Conservation (phyloP, 2,797 vertebrate species). For the Sebastes iracundus region DNA sequence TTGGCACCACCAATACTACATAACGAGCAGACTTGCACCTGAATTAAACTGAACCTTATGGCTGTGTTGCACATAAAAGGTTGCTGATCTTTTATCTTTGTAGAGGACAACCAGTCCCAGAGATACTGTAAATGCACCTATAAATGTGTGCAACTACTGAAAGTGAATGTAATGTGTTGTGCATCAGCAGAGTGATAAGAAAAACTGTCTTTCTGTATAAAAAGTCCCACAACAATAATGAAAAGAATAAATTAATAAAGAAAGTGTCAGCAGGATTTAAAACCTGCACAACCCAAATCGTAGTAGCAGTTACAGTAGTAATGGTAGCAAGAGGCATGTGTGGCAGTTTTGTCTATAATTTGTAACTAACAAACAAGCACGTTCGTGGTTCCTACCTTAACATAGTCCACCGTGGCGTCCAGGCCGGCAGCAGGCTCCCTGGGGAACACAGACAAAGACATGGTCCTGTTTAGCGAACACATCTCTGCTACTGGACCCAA, state of each 20-base stretch:
- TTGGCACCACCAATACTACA: neutral
- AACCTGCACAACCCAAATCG: neutral
- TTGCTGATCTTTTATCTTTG: neutral
- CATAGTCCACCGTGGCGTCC: constrained; percentile 74
- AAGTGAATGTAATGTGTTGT: neutral
- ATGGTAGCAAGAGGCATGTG: neutral
- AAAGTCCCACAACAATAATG: neutral
- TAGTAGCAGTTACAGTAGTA: neutral
- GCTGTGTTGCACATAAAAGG: neutral
- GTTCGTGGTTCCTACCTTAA: constrained; percentile 68
- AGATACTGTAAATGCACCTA: neutral
- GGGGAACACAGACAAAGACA: constrained; percentile 80
- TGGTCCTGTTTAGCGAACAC: constrained; percentile 77
- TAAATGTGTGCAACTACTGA: neutral
- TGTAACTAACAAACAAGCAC: neutral
- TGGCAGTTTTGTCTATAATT: neutral
- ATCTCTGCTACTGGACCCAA: constrained; percentile 39
- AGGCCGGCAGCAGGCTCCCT: constrained; percentile 69
- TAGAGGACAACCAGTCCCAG: neutral
- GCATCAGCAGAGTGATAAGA: neutral
- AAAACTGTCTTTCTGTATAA: neutral
- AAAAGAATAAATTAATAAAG: neutral
- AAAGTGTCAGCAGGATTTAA: neutral
- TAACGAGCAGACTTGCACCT: neutral
- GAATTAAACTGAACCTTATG: neutral